Base-by-base conservation (phyloP, 1,140 invertebrate genomes). In the Arion vulgaris region DNA sequence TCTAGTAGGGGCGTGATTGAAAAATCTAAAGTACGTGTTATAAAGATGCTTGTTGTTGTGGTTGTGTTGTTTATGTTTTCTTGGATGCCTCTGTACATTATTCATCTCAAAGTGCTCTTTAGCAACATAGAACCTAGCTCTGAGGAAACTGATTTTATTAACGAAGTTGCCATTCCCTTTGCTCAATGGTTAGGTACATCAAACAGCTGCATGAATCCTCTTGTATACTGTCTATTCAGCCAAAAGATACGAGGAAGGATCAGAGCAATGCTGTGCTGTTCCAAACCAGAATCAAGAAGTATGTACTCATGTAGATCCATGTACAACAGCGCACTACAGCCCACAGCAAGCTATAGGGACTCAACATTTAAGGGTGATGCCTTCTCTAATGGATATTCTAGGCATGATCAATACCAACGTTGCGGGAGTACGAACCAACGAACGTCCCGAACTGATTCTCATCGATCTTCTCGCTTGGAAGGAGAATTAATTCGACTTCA, bases 191-290 rank as follows among this genome's bases (percentile, higher is more conserved):
- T 99, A 1, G 98, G 97, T 0, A 95, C 97, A 0, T 97, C 97
- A 32, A 99, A 99, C 91, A 98, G 97, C 41, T 98, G 97, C 93
- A 97, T 99, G 87, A 99, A 99, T 93, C 98, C 98, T 0, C 95
- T 98, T 68, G 94, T 99, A n/a, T 99, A 99, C 92, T 97, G 97
- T 0, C 98, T 97, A 91, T 98, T 98, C 93, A 98, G 98, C 91
- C 97, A 98, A 87, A 98, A 98, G 90, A 98, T 97, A 90, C 94
- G 97, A 0, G 95, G 95, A 28, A 97, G 97, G 1, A 98, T 98
- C 91, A 72, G 83, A 23, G 78, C 82, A 1, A 76, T 88, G 81
- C 32, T 86, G 5, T 83, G 82, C n/a, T 88, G 88, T 75, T 39
- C 84, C 26, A 77, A 49, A n/a, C 51, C 41, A 32, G 36, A 72